These are phyloP conservation scores for Drosophila malerkotliana DNA, from an alignment of 1,140 invertebrate genomes.

Conservation along the genomic window DNA sequence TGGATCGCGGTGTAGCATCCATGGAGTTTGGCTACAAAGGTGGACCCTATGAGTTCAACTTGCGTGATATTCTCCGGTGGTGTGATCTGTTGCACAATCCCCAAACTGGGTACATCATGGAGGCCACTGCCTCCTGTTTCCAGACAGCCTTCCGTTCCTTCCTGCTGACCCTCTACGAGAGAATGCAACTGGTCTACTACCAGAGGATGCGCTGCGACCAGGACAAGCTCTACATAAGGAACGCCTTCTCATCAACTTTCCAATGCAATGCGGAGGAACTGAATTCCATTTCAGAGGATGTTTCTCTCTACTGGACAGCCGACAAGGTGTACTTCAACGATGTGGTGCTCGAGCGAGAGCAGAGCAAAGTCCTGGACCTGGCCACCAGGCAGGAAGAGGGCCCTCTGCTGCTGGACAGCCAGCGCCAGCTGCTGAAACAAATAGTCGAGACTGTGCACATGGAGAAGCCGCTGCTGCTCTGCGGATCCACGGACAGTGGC, in stretches of 20 bases:
- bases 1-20: constrained; percentile 87
- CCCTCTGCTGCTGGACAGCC: constrained; percentile 64
- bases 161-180: constrained; percentile 72
- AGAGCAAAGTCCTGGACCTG: constrained; percentile 16
- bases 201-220: constrained; percentile 81
- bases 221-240: constrained; percentile 74
- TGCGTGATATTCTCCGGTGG: constrained; percentile 97
- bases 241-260: constrained; percentile 66
- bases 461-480: constrained; percentile 77
- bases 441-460: constrained; percentile 77
- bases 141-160: constrained; percentile 58
- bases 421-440: constrained; percentile 75
- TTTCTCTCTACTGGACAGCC: constrained; percentile 77
- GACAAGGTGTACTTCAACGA: constrained; percentile 77
- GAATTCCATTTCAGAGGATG: constrained; percentile 70
- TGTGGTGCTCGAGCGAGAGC: constrained; percentile 62
- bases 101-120: constrained; percentile 65
- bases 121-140: neutral
- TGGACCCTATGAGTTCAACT: constrained; percentile 98
- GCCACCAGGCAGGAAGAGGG: constrained; percentile 35
- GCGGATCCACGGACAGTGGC: constrained; percentile 76
- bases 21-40: constrained; percentile 90
- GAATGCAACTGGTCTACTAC: constrained; percentile 83
- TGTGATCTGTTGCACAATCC: constrained; percentile 86
- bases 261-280: constrained; percentile 69